These are phyloP conservation scores for Campoletis sonorensis DNA, from an alignment of 1,140 invertebrate species.

Conservation along the genomic window DNA sequence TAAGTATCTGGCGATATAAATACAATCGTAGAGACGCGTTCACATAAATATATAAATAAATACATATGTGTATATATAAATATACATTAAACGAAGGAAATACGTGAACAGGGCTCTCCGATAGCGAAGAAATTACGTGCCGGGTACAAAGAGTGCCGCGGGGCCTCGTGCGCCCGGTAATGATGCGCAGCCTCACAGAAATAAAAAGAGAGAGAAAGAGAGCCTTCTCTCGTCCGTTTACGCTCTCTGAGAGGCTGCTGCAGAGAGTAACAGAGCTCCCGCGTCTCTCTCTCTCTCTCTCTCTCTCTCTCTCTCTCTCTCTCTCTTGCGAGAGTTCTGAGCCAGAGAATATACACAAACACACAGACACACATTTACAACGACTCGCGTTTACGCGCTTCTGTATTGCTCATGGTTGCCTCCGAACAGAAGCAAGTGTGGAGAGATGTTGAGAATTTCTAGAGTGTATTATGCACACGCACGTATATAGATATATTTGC, in stretches of 20 bases:
- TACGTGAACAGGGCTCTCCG: conserved; percentile 35
- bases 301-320: conserved; percentile 2
- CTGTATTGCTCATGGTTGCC: conserved; percentile 25
- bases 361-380: not conserved
- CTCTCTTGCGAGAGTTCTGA: conserved; percentile 8
- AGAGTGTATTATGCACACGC: not conserved
- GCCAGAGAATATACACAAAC: conserved; percentile 8
- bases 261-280: conserved; percentile 7
- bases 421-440: conserved; percentile 41
- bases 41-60: not conserved
- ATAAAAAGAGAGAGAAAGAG: not conserved
- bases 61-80: not conserved
- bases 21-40: not conserved
- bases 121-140: conserved; percentile 49
- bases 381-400: conserved; percentile 17
- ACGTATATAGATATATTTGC: not conserved
- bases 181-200: conserved; percentile 35
- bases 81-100: conserved; percentile 5
- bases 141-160: conserved; percentile 49
- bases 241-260: conserved; percentile 2
- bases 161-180: conserved; percentile 40
- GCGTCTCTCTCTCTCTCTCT: not conserved
- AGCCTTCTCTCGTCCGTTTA: conserved; percentile 26
- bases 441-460: conserved; percentile 9
- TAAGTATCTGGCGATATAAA: conserved; percentile 4